phyloP scores from a whole-genome alignment of 2,113 vertebrate species.

The Rafetus swinhoei region DNA sequence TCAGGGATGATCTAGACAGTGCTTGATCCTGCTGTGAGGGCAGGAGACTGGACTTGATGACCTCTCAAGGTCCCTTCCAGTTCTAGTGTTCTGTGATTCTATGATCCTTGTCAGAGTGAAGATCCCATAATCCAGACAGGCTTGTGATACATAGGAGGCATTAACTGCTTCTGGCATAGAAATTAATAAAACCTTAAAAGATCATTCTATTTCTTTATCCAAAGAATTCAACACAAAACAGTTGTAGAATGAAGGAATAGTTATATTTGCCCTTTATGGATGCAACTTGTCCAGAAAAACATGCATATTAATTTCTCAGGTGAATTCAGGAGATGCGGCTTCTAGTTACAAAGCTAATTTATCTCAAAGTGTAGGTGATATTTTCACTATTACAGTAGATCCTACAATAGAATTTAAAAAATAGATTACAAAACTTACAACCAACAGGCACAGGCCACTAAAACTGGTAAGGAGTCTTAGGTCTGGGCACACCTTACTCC shows the following conservation, averaged over 20 bases:
- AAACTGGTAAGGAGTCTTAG: no score
- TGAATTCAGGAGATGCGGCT: background rate
- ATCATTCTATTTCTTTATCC: background rate
- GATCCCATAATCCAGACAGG: background rate
- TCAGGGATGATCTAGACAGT: no score
- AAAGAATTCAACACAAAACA: background rate
- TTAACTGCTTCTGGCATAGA: slow-evolving; percentile 10
- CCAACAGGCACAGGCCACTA: no score
- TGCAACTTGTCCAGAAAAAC: background rate
- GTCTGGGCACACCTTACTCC: no score
- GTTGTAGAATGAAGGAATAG: background rate
- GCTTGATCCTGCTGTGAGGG: no score
- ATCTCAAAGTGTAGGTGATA: background rate
- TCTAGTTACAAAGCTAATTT: background rate
- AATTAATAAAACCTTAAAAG: background rate
- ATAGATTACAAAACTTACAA: no score
- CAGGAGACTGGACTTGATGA: no score
- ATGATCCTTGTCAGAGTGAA: background rate
- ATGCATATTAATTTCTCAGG: background rate
- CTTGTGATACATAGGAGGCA: background rate
- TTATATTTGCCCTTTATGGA: background rate
- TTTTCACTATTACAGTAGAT: background rate
- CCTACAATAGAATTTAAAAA: no score
- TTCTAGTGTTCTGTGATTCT: no score
- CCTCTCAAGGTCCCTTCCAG: no score